Evolutionary conservation across 1,140 invertebrate genomes (phyloP), one percentile per base, ranked within the genome.

Genomic region (Sweltsa coloradensis): DNA sequence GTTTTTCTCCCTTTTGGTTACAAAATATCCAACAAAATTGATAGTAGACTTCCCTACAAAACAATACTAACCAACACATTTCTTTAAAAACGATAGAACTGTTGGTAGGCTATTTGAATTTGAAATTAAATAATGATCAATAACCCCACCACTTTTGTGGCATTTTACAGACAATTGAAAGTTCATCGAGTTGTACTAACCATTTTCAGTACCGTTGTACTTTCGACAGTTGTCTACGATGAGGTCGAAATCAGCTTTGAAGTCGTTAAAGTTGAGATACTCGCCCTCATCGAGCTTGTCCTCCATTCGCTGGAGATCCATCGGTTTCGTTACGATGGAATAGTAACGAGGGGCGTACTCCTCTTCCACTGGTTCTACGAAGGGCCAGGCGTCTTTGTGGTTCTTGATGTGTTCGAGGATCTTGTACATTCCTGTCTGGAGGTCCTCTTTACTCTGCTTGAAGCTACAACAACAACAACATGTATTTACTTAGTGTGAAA

Each of bases 371-470:
- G 89, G 84, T 62, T 90, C 85, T 55, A 84, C 70, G 63, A 94
- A 94, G 2, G 89, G 89, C 89, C 89, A 94, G 3, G 89, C 86
- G 63, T 93, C 88, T 50, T 84, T 78, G 59, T 91, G 86, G 56
- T 81, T 79, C 57, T 86, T 88, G 2, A 92, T 66, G 57, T 81
- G 77, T 59, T 89, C 83, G 24, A 92, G 68, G 25, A 91, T 83
- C 68, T 90, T 90, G 62, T 89, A 85, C 83, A 90, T 85, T 27
- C 87, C 87, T 46, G 85, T 85, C 59, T 82, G 77, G 36, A 89
- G 70, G 58, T 89, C 85, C 60, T 90, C 88, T 53, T 85, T 81
- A 29, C 74, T 79, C 68, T 83, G 78, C 50, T 75, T 73, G 62
- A 84, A 84, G 62, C 81, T 85, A 65, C 56, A 66, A 67, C 58